phyloP scores from a whole-genome alignment of 2,888 invertebrate species.

The Linnaemya tessellans region DNA sequence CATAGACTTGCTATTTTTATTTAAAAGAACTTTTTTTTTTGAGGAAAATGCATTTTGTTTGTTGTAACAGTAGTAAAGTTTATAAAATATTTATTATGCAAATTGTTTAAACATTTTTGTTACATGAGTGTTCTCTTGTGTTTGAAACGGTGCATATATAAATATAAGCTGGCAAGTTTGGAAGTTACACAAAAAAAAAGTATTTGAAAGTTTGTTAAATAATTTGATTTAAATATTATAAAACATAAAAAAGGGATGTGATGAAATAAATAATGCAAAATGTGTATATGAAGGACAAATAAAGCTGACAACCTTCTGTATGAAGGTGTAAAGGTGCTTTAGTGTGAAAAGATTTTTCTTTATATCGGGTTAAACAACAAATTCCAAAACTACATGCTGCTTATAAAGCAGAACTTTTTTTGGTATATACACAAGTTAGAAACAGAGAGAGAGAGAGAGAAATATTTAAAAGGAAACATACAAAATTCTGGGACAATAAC shows the following conservation, averaged over 20 bases:
- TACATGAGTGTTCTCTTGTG: not conserved
- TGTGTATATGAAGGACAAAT: too few relatives aligned
- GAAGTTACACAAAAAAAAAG: constrained; percentile 4
- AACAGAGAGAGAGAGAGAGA: too few relatives aligned
- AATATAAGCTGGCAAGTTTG: not conserved
- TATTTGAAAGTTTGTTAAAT: constrained; percentile 44
- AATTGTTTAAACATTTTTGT: constrained; percentile 42
- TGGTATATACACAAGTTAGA: too few relatives aligned
- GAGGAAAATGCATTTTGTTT: not conserved
- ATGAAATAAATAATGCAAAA: not conserved
- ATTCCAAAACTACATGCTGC: too few relatives aligned
- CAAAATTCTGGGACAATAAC: too few relatives aligned
- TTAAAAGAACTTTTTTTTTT: constrained; percentile 1
- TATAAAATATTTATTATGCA: constrained; percentile 49
- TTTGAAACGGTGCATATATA: not conserved
- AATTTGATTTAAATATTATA: constrained; percentile 21
- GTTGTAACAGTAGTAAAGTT: constrained; percentile 17
- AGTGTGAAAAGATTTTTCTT: too few relatives aligned
- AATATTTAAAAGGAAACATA: too few relatives aligned
- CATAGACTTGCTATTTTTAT: constrained; percentile 24
- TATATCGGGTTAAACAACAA: too few relatives aligned
- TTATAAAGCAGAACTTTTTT: too few relatives aligned
- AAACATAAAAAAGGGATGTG: not conserved
- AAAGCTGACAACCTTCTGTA: too few relatives aligned
- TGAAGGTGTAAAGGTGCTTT: too few relatives aligned